Evolutionary conservation across 2,113 vertebrate species (phyloP), one percentile per base, ranked within the genome.

Genomic region (Falcunculus frontatus): DNA sequence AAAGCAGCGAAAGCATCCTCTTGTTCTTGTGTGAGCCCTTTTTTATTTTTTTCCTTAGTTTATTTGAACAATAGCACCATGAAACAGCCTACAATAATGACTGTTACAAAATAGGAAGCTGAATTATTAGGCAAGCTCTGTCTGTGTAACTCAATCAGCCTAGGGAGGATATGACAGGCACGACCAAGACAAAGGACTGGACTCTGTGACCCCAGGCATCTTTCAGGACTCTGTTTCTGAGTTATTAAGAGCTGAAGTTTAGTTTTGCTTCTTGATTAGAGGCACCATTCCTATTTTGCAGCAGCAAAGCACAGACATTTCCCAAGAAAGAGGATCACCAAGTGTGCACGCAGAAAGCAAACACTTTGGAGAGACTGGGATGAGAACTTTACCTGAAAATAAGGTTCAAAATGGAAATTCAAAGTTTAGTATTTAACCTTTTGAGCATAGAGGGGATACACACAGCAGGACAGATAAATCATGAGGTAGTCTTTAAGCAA

Each of bases 31-130:
- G 67, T 4, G 74, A 94, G 89, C 35, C 37, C 32, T 41, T 78
- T 91, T 42, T 60, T 27, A 35, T 78, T 47, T 84, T 84, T 68
- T 57, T 35, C 46, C 37, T n/a, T 26, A 50, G 56, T 75, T 93
- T 86, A 84, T 92, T 86, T 77, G 72, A 97, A 95, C 94, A 95
- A 96, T 84, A 68, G 79, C 80, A 90, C 92, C 83, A 90, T 92
- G 92, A 90, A 94, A 90, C 37, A 78, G 86, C 69, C 89, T 68
- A 97, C 88, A 96, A 95, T 93, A 97, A 93, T 62, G 83, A 78
- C 88, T 96, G 88, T 95, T 96, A 96, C 96, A 96, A 96, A 96
- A 96, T 92, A 96, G 96, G 96, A 96, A 97, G 95, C 86, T 75
- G 76, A 89, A 96, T 95, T 96, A 96, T 95, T 96, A 95, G 83